Evolutionary conservation across 2,888 invertebrate species (phyloP).

Genomic region (Metellina segmentata): DNA sequence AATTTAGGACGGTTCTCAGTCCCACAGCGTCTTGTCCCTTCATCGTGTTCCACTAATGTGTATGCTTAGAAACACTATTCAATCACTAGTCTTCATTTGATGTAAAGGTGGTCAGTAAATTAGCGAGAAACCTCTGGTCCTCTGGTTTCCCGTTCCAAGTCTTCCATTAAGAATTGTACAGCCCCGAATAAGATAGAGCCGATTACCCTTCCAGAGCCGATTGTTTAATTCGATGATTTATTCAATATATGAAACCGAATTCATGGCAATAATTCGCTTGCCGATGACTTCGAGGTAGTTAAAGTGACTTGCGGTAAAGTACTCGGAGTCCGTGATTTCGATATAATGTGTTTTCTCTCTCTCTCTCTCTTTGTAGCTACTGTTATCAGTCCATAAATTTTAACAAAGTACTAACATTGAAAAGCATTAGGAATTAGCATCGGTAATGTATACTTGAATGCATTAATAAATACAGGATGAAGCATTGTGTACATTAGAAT

Average conservation of each 20-base stretch:
- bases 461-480: too few species aligned
- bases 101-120: conserved; percentile 59
- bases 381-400: too few species aligned
- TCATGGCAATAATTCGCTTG: neutral
- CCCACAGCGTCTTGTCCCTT: conserved; percentile 52
- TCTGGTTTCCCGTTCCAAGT: conserved; percentile 15
- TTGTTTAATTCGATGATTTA: conserved; percentile 16
- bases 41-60: conserved; percentile 64
- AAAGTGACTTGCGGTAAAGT: too few species aligned
- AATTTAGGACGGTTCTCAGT: conserved; percentile 56
- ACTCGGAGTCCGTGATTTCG: too few species aligned
- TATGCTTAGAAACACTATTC: conserved; percentile 69
- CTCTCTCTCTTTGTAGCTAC: too few species aligned
- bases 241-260: neutral
- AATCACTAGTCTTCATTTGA: conserved; percentile 55
- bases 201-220: neutral
- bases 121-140: conserved; percentile 21
- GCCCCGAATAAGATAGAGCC: neutral
- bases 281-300: neutral
- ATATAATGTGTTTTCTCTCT: too few species aligned
- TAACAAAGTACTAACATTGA: too few species aligned
- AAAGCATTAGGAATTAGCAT: too few species aligned
- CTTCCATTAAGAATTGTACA: conserved; percentile 20
- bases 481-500: too few species aligned
- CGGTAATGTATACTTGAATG: too few species aligned